phyloP scores from a whole-genome alignment of 30 jellyfish, hydroid and myxozoan genomes.

The Hydractinia echinata region DNA sequence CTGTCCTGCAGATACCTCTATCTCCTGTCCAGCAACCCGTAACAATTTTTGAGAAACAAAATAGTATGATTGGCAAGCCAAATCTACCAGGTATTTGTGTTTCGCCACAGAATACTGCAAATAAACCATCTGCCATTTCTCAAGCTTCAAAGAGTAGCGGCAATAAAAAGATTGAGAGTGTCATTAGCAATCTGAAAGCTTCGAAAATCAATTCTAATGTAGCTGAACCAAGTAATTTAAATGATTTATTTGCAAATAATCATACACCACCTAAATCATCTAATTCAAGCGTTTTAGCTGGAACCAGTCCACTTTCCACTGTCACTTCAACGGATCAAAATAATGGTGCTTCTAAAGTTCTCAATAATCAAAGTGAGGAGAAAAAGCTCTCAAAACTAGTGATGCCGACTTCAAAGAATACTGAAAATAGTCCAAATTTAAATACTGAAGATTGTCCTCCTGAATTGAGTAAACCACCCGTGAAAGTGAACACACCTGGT shows the following conservation, averaged over 20 bases:
- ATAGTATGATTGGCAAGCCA: no score
- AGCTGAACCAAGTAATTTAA: conserved; percentile 3
- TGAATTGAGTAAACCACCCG: conserved; percentile 1
- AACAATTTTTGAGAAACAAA: not conserved
- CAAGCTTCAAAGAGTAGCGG: not conserved
- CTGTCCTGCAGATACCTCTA: not conserved
- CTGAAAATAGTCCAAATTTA: not conserved
- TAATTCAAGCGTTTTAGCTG: no score
- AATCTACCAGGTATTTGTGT: no score
- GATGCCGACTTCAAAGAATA: no score
- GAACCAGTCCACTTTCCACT: no score
- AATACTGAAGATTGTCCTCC: not conserved
- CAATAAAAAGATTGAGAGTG: not conserved
- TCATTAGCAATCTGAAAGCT: not conserved
- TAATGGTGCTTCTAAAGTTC: no score
- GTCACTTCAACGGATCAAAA: no score
- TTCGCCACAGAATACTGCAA: not conserved
- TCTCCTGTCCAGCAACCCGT: not conserved
- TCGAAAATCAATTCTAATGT: not conserved
- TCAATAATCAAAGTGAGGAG: no score
- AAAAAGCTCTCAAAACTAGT: no score
- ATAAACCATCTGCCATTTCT: not conserved
- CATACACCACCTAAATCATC: no score
- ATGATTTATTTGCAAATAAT: not conserved
- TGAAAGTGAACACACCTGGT: conserved; percentile 13